phyloP scores from a whole-genome alignment of 2,888 invertebrate genomes.

The Pachycephus smyrnensis region DNA sequence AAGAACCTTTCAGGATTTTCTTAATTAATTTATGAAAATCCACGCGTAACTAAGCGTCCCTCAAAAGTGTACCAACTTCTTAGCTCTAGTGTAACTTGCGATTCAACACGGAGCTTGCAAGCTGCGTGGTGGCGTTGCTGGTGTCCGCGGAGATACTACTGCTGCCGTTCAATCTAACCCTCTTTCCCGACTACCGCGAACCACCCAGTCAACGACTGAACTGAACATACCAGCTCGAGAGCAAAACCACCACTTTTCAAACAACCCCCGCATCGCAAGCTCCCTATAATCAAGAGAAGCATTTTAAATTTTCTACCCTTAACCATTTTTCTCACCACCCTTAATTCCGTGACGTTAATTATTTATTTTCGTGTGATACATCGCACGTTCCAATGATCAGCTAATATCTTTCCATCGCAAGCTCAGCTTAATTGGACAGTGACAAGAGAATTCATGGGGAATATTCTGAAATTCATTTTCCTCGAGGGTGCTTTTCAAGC shows the following conservation, averaged over 20 bases:
- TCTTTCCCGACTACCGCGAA: conserved; percentile 40
- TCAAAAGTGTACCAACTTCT: too few relatives aligned
- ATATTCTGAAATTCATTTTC: too few relatives aligned
- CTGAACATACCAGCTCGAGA: too few relatives aligned
- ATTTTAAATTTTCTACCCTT: not conserved
- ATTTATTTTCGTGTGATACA: too few relatives aligned
- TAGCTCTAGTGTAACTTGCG: not conserved
- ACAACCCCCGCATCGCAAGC: conserved; percentile 33
- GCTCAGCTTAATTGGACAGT: too few relatives aligned
- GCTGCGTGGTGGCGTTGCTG: conserved; percentile 45
- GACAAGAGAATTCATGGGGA: too few relatives aligned
- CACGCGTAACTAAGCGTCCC: too few relatives aligned
- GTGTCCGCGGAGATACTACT: conserved; percentile 58
- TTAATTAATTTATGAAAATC: too few relatives aligned
- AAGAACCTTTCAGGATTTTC: too few relatives aligned
- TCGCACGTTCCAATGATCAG: too few relatives aligned
- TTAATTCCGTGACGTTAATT: conserved; percentile 12
- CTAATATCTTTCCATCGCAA: too few relatives aligned
- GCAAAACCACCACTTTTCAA: conserved; percentile 26
- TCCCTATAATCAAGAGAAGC: not conserved
- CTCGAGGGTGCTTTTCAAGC: not conserved
- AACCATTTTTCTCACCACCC: not conserved
- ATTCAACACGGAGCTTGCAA: conserved; percentile 23
- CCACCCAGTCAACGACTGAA: conserved; percentile 27
- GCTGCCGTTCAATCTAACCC: conserved; percentile 51